Conservation (phyloP, 2,888 invertebrate species). For the Camptogramma bilineatum region DNA sequence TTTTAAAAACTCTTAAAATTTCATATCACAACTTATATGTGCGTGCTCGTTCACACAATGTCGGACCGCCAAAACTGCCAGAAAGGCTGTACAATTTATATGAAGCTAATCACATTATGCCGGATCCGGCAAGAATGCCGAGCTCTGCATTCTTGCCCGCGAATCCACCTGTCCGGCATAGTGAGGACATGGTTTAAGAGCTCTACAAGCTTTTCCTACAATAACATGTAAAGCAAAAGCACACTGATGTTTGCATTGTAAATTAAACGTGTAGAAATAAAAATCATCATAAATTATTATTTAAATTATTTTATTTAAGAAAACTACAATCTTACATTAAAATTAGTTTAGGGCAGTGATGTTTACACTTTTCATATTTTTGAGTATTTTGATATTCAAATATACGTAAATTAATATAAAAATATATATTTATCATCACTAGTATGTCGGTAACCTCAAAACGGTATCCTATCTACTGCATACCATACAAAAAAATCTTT, state of each 20-base stretch:
- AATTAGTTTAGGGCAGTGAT: slow-evolving; percentile 82
- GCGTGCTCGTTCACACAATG: too few species aligned
- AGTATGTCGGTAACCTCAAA: slow-evolving; percentile 59
- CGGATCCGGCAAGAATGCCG: too few species aligned
- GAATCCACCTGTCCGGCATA: too few species aligned
- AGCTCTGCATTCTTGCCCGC: too few species aligned
- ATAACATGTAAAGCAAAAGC: too few species aligned
- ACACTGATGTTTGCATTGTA: neutral
- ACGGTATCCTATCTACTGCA: slow-evolving; percentile 43
- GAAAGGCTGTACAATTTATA: too few species aligned
- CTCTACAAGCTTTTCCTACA: too few species aligned
- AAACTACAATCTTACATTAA: slow-evolving; percentile 66
- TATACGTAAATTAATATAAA: slow-evolving; percentile 58
- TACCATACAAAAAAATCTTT: slow-evolving; percentile 46
- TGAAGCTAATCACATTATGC: too few species aligned
- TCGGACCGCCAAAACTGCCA: too few species aligned
- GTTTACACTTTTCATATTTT: slow-evolving; percentile 62
- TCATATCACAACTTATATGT: too few species aligned
- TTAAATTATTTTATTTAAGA: slow-evolving; percentile 58
- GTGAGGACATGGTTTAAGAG: too few species aligned
- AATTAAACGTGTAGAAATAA: slow-evolving; percentile 1
- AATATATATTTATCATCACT: slow-evolving; percentile 56
- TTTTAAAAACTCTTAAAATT: too few species aligned
- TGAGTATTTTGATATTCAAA: slow-evolving; percentile 67
- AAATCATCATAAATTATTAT: slow-evolving; percentile 11